Base-by-base conservation (phyloP, 2,113 vertebrate species). In the Arothron firmamentum region DNA sequence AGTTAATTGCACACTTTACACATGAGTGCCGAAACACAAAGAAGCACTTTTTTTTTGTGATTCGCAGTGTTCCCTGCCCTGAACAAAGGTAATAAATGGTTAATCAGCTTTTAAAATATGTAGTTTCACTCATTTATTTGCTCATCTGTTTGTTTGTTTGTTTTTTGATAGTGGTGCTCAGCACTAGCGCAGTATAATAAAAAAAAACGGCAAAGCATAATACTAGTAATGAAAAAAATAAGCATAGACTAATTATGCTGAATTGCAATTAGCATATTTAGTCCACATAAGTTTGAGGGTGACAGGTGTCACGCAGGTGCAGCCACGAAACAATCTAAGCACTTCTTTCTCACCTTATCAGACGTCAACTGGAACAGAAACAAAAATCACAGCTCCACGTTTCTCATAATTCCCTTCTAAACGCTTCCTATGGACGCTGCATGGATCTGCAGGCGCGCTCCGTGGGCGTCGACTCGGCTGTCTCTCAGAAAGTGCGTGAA, bases 1-100 rank as follows among this genome's bases (percentile, higher is more conserved):
- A 8, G 49, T 60, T 70, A 64, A 80, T 83, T 83, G 76, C 68
- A 75, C 66, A 41, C 60, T 78, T 85, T 60, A 77, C 61, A 48
- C 75, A 77, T 81, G 79, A 63, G 52, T 9, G 67, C 69, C 12
- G 34, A 76, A 78, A 77, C 56, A 86, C 74, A 87, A 84, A 78
- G 59, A 20, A 46, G 13, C 52, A 52, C 23, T 61, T 64, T 75
- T 71, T 65, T 48, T 62, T 38, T 28, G 50, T 54, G 59, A 41
- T 8, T 73, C 51, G 59, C 64, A n/a, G 63, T 52, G 65, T 67
- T 81, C 76, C 74, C 66, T 63, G 47, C 34, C 38, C 28, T 16
- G 25, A 53, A 56, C 31, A 8, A 47, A 5, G 34, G 9, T 38
- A 11, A 38, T 38, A 1, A 28, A 28, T 28, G 25, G 25, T 28